These are phyloP conservation scores for Triops cancriformis DNA, from an alignment of 1,140 invertebrate species.

Conservation along the genomic window DNA sequence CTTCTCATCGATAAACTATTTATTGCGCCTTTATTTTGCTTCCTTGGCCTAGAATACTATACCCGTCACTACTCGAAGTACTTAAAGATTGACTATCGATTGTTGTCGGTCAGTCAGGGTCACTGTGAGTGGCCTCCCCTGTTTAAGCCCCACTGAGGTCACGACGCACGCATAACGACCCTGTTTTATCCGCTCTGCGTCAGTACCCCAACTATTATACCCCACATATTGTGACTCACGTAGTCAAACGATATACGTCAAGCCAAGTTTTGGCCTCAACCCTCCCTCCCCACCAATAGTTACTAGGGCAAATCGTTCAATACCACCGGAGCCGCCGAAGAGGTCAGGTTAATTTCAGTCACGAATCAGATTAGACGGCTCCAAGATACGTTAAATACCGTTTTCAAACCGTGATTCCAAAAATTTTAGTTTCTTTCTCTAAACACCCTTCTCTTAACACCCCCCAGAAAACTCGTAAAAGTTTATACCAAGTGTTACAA, in stretches of 20 bases:
- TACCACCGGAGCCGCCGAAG: background rate
- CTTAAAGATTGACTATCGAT: background rate
- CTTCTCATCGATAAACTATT: too few relatives aligned
- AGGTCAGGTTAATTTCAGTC: constrained; percentile 4
- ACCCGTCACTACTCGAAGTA: background rate
- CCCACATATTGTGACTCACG: background rate
- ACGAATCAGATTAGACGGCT: background rate
- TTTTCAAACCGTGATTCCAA: too few relatives aligned
- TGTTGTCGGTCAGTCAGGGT: background rate
- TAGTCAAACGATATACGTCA: background rate
- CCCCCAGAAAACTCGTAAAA: too few relatives aligned
- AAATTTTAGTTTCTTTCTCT: too few relatives aligned
- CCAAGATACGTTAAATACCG: background rate
- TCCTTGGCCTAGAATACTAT: background rate
- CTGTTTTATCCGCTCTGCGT: background rate
- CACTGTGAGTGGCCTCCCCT: background rate
- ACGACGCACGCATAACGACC: background rate
- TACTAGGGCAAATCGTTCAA: background rate
- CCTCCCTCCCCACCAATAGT: background rate
- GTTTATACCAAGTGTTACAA: too few relatives aligned
- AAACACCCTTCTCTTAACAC: too few relatives aligned
- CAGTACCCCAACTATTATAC: too few relatives aligned
- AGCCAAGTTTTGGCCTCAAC: background rate
- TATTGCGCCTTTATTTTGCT: background rate
- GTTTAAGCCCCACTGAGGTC: background rate